Evolutionary conservation across 1,140 invertebrate species (phyloP).

Genomic region (Andrena cerasifolii): DNA sequence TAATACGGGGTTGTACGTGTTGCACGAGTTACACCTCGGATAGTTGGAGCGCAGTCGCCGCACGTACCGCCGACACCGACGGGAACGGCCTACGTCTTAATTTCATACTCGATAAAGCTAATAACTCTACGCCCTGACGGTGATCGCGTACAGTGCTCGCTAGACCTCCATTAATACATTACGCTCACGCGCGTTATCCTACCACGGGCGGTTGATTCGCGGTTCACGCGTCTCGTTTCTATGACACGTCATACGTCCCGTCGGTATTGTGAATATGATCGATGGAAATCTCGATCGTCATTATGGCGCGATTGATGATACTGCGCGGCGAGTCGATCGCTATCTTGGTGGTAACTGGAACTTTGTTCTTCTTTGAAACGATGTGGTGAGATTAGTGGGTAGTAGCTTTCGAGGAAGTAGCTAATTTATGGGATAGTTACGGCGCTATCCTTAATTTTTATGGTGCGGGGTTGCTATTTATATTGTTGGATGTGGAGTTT

Average conservation of each 20-base stretch:
- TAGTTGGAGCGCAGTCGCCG: constrained; percentile 13
- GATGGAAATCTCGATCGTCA: not conserved
- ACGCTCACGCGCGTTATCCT: constrained; percentile 58
- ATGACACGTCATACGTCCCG: not conserved
- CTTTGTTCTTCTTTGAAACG: too few relatives aligned
- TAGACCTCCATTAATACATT: constrained; percentile 30
- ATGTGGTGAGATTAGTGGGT: too few relatives aligned
- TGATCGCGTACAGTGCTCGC: constrained; percentile 57
- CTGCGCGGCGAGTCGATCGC: too few relatives aligned
- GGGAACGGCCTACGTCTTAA: constrained; percentile 69
- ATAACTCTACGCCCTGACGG: constrained; percentile 65
- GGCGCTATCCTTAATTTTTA: too few relatives aligned
- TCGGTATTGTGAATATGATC: not conserved
- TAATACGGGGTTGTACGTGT: constrained; percentile 50
- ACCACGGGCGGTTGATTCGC: not conserved
- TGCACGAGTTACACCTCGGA: constrained; percentile 27
- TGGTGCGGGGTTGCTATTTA: too few relatives aligned
- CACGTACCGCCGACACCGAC: constrained; percentile 26
- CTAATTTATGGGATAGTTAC: too few relatives aligned
- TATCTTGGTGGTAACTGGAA: too few relatives aligned
- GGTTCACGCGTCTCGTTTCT: not conserved
- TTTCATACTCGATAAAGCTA: constrained; percentile 75
- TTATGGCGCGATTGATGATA: too few relatives aligned
- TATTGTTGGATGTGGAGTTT: too few relatives aligned
- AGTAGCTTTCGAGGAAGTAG: too few relatives aligned